Conservation (phyloP, 2,888 invertebrate species). For the Callosobruchus maculatus region DNA sequence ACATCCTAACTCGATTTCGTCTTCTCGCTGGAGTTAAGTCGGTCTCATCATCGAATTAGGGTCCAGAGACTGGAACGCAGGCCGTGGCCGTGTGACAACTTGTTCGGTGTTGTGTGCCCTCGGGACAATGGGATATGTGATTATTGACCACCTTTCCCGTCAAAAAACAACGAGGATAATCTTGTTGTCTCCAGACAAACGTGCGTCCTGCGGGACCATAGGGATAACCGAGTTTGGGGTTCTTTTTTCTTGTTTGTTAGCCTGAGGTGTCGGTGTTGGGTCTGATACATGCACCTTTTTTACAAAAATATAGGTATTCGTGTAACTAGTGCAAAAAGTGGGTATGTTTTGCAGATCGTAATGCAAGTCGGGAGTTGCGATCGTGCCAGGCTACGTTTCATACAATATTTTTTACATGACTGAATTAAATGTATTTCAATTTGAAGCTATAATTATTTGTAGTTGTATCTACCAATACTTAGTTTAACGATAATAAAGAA, state of each 20-base stretch:
- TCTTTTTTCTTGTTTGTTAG: neutral
- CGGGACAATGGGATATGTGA: conserved; percentile 40
- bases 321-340: too few species aligned
- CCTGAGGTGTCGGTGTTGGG: neutral
- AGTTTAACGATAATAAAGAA: too few species aligned
- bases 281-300: neutral
- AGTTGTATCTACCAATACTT: too few species aligned
- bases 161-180: neutral
- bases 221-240: neutral
- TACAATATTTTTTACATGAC: too few species aligned
- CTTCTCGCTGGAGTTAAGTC: conserved; percentile 31
- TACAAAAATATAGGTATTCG: too few species aligned
- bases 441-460: too few species aligned
- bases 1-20: conserved; percentile 32
- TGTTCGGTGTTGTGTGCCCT: conserved; percentile 17
- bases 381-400: too few species aligned
- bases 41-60: conserved; percentile 37
- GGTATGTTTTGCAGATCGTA: too few species aligned
- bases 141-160: conserved; percentile 44
- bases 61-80: neutral
- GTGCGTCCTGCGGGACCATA: neutral
- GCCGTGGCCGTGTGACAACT: conserved; percentile 38
- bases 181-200: neutral
- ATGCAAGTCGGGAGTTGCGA: too few species aligned
- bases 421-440: too few species aligned